Evolutionary conservation across 30 jellyfish, hydroid and myxozoan species (phyloP).

Genomic region (Clytia hemisphaerica): DNA sequence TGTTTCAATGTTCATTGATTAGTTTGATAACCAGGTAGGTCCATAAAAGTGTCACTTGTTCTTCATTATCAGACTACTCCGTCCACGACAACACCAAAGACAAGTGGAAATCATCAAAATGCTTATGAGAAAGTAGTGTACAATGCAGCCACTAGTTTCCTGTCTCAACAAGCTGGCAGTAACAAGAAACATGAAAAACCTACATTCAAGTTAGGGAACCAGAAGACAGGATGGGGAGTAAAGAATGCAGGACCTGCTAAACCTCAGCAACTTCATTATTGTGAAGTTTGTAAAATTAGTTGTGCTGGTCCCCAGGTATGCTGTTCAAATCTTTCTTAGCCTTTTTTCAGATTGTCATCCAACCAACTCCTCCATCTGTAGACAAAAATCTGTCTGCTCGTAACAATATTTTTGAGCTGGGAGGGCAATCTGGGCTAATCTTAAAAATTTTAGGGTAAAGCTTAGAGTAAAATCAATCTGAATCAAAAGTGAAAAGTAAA

Average conservation of each 20-base stretch:
- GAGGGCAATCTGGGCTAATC: too few species aligned
- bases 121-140: slow-evolving; percentile 81
- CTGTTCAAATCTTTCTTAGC: neutral
- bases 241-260: slow-evolving; percentile 62
- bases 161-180: slow-evolving; percentile 74
- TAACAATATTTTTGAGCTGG: too few species aligned
- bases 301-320: slow-evolving; percentile 97
- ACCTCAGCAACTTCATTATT: slow-evolving; percentile 87
- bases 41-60: too few species aligned
- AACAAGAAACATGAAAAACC: slow-evolving; percentile 69
- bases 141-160: slow-evolving; percentile 93
- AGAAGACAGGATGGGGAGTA: slow-evolving; percentile 23
- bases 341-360: neutral
- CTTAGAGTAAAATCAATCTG: too few species aligned
- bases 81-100: too few species aligned
- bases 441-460: too few species aligned
- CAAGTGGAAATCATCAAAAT: slow-evolving; percentile 71
- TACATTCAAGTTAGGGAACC: slow-evolving; percentile 58
- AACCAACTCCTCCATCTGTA: neutral
- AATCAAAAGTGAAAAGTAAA: too few species aligned
- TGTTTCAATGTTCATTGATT: too few species aligned
- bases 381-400: too few species aligned
- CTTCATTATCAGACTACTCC: too few species aligned
- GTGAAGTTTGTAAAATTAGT: slow-evolving; percentile 96
- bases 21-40: too few species aligned